Evolutionary conservation across 2,797 vertebrate species (phyloP), one percentile per base, ranked within the genome.

Genomic region (Arnoldichthys spilopterus): DNA sequence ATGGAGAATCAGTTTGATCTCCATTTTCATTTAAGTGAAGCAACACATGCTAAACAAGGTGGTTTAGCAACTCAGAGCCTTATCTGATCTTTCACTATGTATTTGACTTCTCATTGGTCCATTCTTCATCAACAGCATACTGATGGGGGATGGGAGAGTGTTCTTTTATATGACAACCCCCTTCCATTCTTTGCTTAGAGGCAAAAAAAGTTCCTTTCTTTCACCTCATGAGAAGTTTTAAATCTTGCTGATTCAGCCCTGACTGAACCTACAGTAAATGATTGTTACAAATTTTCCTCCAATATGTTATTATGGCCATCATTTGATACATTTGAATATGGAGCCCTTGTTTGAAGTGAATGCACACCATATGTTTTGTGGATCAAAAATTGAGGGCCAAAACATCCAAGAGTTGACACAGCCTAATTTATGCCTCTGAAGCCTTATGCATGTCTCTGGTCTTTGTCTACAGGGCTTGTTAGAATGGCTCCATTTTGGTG

Each of bases 311-410:
- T 86, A 84, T 70, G 71, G 80, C 84, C 88, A 89, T 85, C 90
- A 90, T 86, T 78, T 86, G 90, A 92, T 90, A 88, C 88, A 87
- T 88, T 85, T 88, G 87, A 91, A 91, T 91, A 89, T 83, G 84
- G 92, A 91, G 91, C 78, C 87, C 90, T 89, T 87, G 87, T 91
- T 89, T 79, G 77, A 83, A 84, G 90, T 26, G 76, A 72, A 90
- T 68, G 84, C 88, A 86, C 89, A 82, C 81, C 92, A 94, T 92
- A 80, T 93, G 93, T 87, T 93, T 92, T 91, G 90, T 82, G 78
- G 79, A 91, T 93, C 86, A 82, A 87, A 88, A 87, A 83, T 79
- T 81, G 88, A 89, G 86, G 82, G 88, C 86, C 90, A 92, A 90
- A 89, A 89, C 86, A 91, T 82, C 82, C 83, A 83, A 59, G 74